Evolutionary conservation across 2,888 invertebrate species (phyloP).

Genomic region (Synergus gifuensis): DNA sequence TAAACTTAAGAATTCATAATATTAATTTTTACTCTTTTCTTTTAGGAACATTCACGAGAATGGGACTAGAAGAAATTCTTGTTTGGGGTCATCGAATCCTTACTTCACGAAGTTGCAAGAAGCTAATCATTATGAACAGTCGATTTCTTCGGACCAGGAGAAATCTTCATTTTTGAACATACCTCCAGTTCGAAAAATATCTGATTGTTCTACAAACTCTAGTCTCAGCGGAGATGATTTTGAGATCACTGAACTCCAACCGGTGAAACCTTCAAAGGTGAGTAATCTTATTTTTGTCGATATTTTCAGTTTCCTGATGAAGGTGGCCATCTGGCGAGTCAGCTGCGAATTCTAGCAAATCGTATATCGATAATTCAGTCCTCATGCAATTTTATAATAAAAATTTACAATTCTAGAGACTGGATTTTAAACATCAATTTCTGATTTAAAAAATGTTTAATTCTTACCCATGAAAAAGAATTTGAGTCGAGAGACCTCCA

Average conservation of each 20-base stretch:
- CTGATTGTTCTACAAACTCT: slow-evolving; percentile 88
- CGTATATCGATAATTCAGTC: slow-evolving; percentile 49
- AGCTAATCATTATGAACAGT: slow-evolving; percentile 48
- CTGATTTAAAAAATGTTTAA: no score
- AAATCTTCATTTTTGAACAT: slow-evolving; percentile 65
- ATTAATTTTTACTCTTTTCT: not conserved
- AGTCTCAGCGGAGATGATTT: slow-evolving; percentile 87
- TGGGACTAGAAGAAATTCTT: slow-evolving; percentile 71
- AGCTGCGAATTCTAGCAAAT: slow-evolving; percentile 19
- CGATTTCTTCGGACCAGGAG: slow-evolving; percentile 48
- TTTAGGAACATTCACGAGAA: slow-evolving; percentile 50
- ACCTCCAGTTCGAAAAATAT: slow-evolving; percentile 80
- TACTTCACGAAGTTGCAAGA: slow-evolving; percentile 56
- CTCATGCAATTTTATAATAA: not conserved
- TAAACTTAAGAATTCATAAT: not conserved
- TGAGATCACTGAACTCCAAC: slow-evolving; percentile 78
- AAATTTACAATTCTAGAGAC: not conserved
- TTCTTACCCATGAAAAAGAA: no score
- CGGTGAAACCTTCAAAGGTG: slow-evolving; percentile 70
- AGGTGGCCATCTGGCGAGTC: slow-evolving; percentile 51
- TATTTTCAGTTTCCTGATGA: slow-evolving; percentile 20
- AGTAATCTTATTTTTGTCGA: slow-evolving; percentile 56
- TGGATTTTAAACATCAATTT: not conserved
- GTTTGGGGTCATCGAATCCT: slow-evolving; percentile 64
- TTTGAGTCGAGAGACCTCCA: no score